Conservation (phyloP, 2,888 invertebrate genomes). For the Lathronympha strigana region DNA sequence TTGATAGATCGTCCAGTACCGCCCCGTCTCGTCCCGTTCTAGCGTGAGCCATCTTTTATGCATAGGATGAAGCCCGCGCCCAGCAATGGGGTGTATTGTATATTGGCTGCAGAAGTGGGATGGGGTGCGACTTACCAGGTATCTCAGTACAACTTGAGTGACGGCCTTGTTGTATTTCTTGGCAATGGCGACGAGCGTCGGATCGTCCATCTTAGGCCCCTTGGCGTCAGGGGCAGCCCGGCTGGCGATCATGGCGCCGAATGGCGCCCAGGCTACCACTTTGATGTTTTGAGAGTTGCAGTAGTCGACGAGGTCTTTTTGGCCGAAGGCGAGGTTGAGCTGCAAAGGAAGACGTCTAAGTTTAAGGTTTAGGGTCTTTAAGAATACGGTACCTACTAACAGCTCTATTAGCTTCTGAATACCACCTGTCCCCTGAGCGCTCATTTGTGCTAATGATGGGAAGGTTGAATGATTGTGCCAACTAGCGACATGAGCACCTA, state of each 20-base stretch:
- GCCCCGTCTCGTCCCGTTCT: no score
- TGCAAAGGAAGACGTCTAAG: constrained; percentile 47
- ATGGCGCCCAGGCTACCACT: constrained; percentile 87
- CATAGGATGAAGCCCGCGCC: no score
- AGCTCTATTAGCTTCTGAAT: no score
- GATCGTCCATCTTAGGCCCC: constrained; percentile 81
- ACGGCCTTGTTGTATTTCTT: constrained; percentile 86
- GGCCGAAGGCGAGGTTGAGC: constrained; percentile 86
- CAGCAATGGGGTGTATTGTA: no score
- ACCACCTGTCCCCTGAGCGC: no score
- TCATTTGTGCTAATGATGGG: no score
- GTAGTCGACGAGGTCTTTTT: constrained; percentile 86
- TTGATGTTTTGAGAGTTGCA: constrained; percentile 84
- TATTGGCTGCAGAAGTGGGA: no score
- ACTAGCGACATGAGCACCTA: no score
- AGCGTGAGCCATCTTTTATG: no score
- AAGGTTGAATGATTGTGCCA: no score
- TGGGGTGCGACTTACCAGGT: constrained; percentile 85
- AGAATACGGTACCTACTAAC: no score
- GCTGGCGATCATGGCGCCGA: constrained; percentile 84
- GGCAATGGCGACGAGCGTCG: constrained; percentile 81
- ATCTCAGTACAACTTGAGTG: constrained; percentile 86
- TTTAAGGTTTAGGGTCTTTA: neutral
- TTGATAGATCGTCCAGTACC: no score
- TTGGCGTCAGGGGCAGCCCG: constrained; percentile 70